phyloP scores from a whole-genome alignment of 2,113 vertebrate genomes.

The Lasiurus cinereus region DNA sequence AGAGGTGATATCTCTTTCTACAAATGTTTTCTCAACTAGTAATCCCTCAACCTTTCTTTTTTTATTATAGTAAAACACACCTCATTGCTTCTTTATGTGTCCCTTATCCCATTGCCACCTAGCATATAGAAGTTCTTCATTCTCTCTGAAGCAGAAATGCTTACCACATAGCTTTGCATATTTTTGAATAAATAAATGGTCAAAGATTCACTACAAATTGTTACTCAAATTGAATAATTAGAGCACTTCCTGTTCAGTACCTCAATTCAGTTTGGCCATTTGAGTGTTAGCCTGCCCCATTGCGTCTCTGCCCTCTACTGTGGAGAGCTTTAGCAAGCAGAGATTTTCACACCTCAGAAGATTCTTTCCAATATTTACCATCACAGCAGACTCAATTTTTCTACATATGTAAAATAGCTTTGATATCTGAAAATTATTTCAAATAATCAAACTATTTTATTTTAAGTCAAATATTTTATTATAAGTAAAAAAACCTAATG shows the following conservation, averaged over 20 bases:
- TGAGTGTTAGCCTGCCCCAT: neutral
- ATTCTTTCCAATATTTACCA: neutral
- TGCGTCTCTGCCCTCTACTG: neutral
- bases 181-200: neutral
- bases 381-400: neutral
- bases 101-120: neutral
- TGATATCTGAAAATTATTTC: neutral
- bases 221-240: neutral
- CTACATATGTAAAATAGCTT: neutral
- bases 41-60: neutral
- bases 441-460: constrained; percentile 17
- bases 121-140: neutral
- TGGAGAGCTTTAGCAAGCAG: neutral
- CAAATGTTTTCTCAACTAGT: neutral
- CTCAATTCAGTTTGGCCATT: neutral
- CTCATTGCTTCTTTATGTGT: neutral
- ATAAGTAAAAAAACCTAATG: neutral
- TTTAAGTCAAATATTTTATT: neutral
- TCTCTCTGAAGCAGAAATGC: neutral
- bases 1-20: neutral
- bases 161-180: neutral
- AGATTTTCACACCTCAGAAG: neutral
- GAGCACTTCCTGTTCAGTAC: neutral
- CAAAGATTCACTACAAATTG: neutral
- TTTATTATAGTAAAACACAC: neutral